These are phyloP conservation scores for Hirtodrosophila confusa DNA, from an alignment of 2,888 invertebrate genomes.

Conservation along the genomic window DNA sequence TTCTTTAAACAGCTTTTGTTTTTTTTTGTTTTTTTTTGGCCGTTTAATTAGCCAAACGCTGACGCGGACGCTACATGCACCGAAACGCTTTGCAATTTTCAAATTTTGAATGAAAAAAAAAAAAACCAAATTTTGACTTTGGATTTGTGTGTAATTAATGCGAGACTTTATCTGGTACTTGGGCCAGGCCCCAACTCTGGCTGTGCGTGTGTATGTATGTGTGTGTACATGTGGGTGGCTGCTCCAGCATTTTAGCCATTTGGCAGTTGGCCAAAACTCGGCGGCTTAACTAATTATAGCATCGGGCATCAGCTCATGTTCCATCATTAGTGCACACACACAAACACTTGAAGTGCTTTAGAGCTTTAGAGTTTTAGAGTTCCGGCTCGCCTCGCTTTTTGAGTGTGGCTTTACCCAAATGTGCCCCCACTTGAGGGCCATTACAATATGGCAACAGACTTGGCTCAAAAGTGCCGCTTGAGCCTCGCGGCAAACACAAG, in stretches of 20 bases:
- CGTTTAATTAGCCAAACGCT: slow-evolving; percentile 70
- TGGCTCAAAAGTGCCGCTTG: slow-evolving; percentile 33
- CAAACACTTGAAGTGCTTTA: not conserved
- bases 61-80: slow-evolving; percentile 59
- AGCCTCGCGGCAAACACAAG: slow-evolving; percentile 19
- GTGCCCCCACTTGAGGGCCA: slow-evolving; percentile 71
- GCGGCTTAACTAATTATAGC: slow-evolving; percentile 69
- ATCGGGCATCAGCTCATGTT: slow-evolving; percentile 34
- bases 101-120: slow-evolving; percentile 4
- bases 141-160: slow-evolving; percentile 38
- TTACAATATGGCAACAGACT: slow-evolving; percentile 48
- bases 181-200: not conserved
- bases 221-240: slow-evolving; percentile 28
- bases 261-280: slow-evolving; percentile 44
- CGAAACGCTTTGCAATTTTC: slow-evolving; percentile 66
- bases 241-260: slow-evolving; percentile 26
- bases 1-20: slow-evolving; percentile 20
- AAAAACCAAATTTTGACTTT: slow-evolving; percentile 9
- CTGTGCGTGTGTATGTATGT: slow-evolving; percentile 24
- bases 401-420: slow-evolving; percentile 27
- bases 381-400: slow-evolving; percentile 62
- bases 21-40: slow-evolving; percentile 28
- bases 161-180: slow-evolving; percentile 8
- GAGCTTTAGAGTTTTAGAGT: slow-evolving; percentile 42
- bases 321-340: slow-evolving; percentile 47